These are phyloP conservation scores for Rhineura floridana DNA, from an alignment of 2,113 vertebrate species.

Conservation along the genomic window DNA sequence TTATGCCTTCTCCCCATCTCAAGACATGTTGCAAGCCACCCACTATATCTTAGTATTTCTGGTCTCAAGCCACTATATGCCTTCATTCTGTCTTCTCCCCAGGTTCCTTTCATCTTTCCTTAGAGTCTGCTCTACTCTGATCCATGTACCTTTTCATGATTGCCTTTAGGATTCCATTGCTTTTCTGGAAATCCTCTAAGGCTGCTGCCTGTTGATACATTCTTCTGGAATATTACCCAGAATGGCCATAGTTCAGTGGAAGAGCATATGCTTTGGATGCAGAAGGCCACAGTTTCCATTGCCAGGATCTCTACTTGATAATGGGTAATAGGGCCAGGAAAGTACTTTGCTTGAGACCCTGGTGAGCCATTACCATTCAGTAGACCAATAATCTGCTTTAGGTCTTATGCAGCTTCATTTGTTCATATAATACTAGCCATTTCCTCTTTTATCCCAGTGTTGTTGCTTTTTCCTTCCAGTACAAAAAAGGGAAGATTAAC, in stretches of 20 bases:
- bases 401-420: background rate
- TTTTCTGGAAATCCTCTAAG: slow-evolving; percentile 7
- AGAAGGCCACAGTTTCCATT: background rate
- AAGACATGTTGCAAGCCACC: background rate
- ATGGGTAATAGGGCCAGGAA: background rate
- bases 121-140: slow-evolving; percentile 2
- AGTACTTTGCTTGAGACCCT: background rate
- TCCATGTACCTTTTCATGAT: background rate
- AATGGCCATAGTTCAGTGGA: background rate
- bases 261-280: background rate
- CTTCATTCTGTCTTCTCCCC: background rate
- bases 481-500: background rate
- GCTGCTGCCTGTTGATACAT: background rate
- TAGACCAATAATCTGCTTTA: background rate
- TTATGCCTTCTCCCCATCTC: background rate
- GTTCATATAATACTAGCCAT: background rate
- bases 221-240: slow-evolving; percentile 9
- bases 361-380: background rate
- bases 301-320: background rate
- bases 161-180: background rate
- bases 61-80: background rate
- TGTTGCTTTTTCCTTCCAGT: background rate
- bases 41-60: background rate
- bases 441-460: background rate
- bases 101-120: background rate